Percentiles rank a stretch among this genome's conserved stretches.
Conservation (phyloP, 2,113 vertebrate genomes). For the Aptenodytes patagonicus region DNA sequence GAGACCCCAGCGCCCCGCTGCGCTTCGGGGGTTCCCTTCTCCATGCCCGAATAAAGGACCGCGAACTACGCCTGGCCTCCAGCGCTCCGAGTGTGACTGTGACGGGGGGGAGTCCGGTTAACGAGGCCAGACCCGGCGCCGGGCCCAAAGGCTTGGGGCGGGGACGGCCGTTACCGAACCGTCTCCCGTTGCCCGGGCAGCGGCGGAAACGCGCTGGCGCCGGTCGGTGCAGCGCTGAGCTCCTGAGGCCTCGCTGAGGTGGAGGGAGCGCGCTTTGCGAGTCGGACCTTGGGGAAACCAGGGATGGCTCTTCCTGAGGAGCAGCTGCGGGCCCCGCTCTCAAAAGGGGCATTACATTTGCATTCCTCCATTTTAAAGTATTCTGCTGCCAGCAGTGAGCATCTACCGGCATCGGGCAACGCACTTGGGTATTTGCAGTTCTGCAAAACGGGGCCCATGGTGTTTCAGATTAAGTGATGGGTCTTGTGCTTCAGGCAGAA, state of each 20-base stretch:
- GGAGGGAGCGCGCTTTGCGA: fast-evolving
- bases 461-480: too few species aligned
- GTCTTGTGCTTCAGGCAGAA: not conserved
- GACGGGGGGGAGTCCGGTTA: not conserved
- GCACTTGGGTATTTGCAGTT: fast-evolving
- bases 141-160: not conserved
- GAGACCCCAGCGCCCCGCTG: fast-evolving
- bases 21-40: not conserved
- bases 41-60: not conserved
- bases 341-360: fast-evolving
- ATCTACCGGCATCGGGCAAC: fast-evolving
- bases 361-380: too few species aligned
- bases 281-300: fast-evolving
- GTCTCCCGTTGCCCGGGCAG: not conserved
- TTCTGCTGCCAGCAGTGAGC: not conserved
- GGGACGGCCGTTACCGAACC: not conserved
- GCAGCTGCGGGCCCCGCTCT: not conserved
- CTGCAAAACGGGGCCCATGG: fast-evolving
- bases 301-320: not conserved
- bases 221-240: not conserved
- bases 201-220: not conserved
- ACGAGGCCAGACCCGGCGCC: too few species aligned
- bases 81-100: not conserved
- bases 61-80: not conserved
- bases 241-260: not conserved